These are phyloP conservation scores for Conistra vaccinii DNA, from an alignment of 2,888 invertebrate genomes.

Conservation along the genomic window DNA sequence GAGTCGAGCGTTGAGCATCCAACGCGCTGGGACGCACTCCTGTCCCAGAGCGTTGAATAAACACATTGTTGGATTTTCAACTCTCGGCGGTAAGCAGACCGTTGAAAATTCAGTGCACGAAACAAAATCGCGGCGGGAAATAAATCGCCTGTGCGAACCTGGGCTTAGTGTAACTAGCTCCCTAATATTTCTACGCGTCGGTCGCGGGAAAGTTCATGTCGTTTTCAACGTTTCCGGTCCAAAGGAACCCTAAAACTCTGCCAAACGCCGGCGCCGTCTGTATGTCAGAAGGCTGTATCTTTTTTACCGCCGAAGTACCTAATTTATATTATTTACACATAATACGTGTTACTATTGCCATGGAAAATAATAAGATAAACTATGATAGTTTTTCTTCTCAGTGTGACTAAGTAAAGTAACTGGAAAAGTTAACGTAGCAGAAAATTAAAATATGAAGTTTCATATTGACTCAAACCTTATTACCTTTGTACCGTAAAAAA, in stretches of 20 bases:
- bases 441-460: constrained; percentile 1
- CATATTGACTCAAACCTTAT: not conserved
- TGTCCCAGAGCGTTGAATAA: too few species aligned
- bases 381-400: not conserved
- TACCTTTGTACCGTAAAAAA: constrained; percentile 1
- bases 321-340: not conserved
- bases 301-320: not conserved
- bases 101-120: too few species aligned
- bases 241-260: not conserved
- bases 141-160: too few species aligned
- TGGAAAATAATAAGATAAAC: not conserved
- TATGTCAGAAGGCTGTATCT: not conserved
- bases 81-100: too few species aligned
- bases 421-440: not conserved
- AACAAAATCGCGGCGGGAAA: too few species aligned
- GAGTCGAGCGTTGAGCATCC: too few species aligned
- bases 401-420: not conserved
- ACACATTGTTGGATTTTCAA: too few species aligned
- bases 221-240: not conserved
- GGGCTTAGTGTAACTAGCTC: not conserved
- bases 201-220: too few species aligned
- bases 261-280: not conserved
- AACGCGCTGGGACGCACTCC: too few species aligned
- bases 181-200: too few species aligned
- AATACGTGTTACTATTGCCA: not conserved